Evolutionary conservation across 2,797 vertebrate genomes (phyloP).

Genomic region (Argya squamiceps): DNA sequence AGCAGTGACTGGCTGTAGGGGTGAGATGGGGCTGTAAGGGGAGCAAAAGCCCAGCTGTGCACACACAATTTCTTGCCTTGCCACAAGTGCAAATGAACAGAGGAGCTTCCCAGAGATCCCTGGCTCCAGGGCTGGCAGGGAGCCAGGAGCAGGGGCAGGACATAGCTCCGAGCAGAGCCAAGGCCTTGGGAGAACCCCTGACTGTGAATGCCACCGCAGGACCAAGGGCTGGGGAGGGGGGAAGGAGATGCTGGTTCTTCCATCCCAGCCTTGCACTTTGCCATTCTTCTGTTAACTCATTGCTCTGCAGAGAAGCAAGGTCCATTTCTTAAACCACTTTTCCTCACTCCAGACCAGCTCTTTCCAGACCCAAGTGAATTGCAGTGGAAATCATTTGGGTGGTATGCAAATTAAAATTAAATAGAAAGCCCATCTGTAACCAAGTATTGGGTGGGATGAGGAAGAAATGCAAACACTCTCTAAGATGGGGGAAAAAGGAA

Average conservation of each 20-base stretch:
- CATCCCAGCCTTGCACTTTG: background rate
- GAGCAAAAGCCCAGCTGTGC: background rate
- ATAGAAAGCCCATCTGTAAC: background rate
- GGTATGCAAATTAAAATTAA: conserved; percentile 16
- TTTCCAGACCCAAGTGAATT: background rate
- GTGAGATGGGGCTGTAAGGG: background rate
- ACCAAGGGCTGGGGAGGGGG: background rate
- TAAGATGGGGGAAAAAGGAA: background rate
- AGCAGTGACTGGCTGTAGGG: background rate
- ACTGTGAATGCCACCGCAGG: fast-evolving
- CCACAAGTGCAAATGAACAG: background rate
- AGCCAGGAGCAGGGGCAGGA: background rate
- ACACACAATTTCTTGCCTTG: background rate
- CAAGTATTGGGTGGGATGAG: background rate
- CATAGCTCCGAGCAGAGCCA: fast-evolving
- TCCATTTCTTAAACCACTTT: background rate
- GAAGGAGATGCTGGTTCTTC: background rate
- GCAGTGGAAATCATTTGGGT: background rate
- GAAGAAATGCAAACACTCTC: background rate
- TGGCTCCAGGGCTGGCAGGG: background rate
- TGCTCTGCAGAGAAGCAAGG: background rate
- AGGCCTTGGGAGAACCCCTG: fast-evolving
- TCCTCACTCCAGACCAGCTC: background rate
- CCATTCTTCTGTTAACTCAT: background rate
- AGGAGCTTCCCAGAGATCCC: background rate